Base-by-base conservation (phyloP, 2,888 invertebrate genomes). In the Girardia tigrina region DNA sequence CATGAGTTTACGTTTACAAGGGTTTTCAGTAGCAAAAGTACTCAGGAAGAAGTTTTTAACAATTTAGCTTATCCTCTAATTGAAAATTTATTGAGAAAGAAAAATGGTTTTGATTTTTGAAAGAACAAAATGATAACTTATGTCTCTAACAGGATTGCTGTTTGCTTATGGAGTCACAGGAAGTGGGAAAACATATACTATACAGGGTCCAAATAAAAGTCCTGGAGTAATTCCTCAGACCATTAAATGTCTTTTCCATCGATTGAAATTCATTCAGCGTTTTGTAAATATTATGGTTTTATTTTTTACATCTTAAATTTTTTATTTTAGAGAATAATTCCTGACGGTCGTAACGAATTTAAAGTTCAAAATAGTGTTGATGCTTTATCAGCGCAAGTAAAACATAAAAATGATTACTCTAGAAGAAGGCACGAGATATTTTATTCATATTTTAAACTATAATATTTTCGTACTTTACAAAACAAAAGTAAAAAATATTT, bases 81-180 rank as follows among this genome's bases (percentile, higher is more conserved):
- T 0, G 89, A 91, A 74, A 86, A 87, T 79, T 85, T 98, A 4
- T 86, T 98, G 28, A 88, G 88, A 79, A 95, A 95, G 20, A 90
- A 90, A 84, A 95, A 94, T 85, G 91, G 92, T 78, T 56, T n/a
- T n/a, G n/a, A n/a, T n/a, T n/a, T n/a, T n/a, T n/a, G n/a, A n/a
- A n/a, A n/a, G n/a, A n/a, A n/a, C n/a, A n/a, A n/a, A n/a, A n/a
- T n/a, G n/a, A n/a, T n/a, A n/a, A n/a, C n/a, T n/a, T n/a, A n/a
- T n/a, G n/a, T n/a, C n/a, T n/a, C n/a, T n/a, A n/a, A n/a, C 26
- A 42, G 75, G 73, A 28, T 86, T 98, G 29, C 86, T 98, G 74
- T 97, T 98, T 83, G 92, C 95, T 0, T 99, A 99, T 82, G 97
- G 98, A 20, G 92, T 97, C 1, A 97, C 97, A 0, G 94, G 94